Conservation (phyloP, 2,888 invertebrate genomes). For the Bedellia somnulentella region DNA sequence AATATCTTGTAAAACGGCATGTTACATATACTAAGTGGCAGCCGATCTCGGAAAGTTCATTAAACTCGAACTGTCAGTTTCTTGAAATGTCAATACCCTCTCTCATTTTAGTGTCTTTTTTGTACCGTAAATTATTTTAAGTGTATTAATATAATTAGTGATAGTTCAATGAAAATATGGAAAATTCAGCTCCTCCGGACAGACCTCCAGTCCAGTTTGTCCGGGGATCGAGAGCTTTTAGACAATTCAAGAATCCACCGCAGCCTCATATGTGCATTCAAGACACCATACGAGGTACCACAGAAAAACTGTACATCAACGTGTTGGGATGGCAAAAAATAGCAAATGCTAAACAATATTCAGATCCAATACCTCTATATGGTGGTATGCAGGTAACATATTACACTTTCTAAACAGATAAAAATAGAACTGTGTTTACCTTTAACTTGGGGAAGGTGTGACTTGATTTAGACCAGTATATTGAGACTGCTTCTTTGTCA, state of each 20-base stretch:
- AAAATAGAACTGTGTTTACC: background rate
- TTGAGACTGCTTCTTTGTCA: too few relatives aligned
- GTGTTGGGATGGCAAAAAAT: conserved; percentile 75
- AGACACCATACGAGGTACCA: conserved; percentile 62
- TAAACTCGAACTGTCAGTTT: too few relatives aligned
- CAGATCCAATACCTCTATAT: conserved; percentile 69
- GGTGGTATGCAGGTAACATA: conserved; percentile 68
- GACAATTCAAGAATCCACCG: conserved; percentile 73
- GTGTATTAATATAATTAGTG: background rate
- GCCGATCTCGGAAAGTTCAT: too few relatives aligned
- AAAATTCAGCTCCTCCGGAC: conserved; percentile 40
- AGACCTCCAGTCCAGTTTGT: conserved; percentile 59
- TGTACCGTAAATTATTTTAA: background rate
- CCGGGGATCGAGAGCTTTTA: conserved; percentile 62
- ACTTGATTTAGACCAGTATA: too few relatives aligned
- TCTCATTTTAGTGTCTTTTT: background rate
- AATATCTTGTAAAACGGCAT: too few relatives aligned
- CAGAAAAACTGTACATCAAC: conserved; percentile 65
- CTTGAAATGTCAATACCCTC: conserved; percentile 3
- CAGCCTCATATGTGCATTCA: conserved; percentile 77
- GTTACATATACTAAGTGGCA: too few relatives aligned
- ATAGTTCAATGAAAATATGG: conserved; percentile 23
- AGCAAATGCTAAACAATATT: conserved; percentile 65
- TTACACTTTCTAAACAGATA: background rate
- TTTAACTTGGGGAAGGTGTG: too few relatives aligned